Evolutionary conservation across 2,797 vertebrate species (phyloP), one percentile per base, ranked within the genome.

Genomic region (Paedocypris micromegethes): DNA sequence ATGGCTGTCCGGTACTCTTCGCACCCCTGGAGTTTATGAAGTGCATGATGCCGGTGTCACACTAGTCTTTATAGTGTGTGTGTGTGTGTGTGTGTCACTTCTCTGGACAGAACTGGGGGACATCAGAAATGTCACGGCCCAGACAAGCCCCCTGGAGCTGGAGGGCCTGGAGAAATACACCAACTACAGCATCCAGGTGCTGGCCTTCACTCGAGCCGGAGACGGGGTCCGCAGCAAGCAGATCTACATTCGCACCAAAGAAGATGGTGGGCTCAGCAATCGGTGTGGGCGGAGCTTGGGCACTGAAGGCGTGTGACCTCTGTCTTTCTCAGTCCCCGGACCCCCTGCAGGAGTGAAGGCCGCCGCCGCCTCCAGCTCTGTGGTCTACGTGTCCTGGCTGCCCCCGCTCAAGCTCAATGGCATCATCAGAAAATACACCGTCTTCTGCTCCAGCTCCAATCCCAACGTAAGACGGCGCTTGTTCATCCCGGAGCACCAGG

Each of bases 371-470:
- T 93, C 94, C 0, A 93, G 91, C 77, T 94, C 93, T 0, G 94
- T 91, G 0, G 96, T 98, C 61, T 98, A 94, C 0, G 94, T 99
- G 42, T 98, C 97, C 63, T 99, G 96, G 97, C 91, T 99, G 2
- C 96, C 95, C 46, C 97, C 97, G 0, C 88, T 95, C 79, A 98
- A 99, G 85, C 85, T 97, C 79, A 99, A 99, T 0, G 97, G 97
- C 75, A 85, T 99, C 79, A 99, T 98, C 85, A 88, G 94, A 77
- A 99, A 97, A 87, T 99, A 99, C 88, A 99, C 94, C 0, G 92
- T 99, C 68, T 97, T 97, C 92, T 99, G 96, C 86, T 98, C 97
- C 1, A 94, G 97, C 82, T 92, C 94, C 45, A 96, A 96, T 82
- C 95, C 96, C 71, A 97, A 93, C 70, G 97, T 99, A 91, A 89